Evolutionary conservation across 2,888 invertebrate species (phyloP).

Genomic region (Charanyca ferruginea): DNA sequence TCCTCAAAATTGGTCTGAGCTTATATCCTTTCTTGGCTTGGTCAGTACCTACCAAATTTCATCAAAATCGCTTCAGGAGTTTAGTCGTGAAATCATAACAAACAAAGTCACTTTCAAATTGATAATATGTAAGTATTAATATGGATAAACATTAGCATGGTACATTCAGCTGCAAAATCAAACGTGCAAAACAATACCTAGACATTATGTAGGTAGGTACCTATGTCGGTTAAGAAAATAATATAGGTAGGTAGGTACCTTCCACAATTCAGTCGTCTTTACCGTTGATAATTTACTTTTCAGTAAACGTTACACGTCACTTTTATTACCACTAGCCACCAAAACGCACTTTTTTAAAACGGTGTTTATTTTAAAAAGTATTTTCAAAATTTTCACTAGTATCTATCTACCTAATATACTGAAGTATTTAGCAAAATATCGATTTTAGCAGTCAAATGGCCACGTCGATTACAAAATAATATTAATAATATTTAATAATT

Average conservation of each 20-base stretch:
- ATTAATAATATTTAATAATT: slow-evolving; percentile 5
- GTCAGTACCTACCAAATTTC: too few species aligned
- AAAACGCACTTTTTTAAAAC: background rate
- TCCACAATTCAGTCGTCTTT: background rate
- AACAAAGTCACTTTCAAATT: too few species aligned
- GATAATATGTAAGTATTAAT: too few species aligned
- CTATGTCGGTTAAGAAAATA: background rate
- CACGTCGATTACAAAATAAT: background rate
- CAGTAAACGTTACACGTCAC: background rate
- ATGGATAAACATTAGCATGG: too few species aligned
- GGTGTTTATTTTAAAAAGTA: background rate
- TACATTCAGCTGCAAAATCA: background rate
- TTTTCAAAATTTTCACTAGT: background rate
- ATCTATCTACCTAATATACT: too few species aligned
- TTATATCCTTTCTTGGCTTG: too few species aligned
- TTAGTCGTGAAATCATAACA: too few species aligned
- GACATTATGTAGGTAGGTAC: background rate
- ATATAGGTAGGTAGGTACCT: too few species aligned
- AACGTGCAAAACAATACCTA: background rate
- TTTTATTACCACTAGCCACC: background rate
- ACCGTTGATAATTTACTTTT: background rate
- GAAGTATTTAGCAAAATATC: too few species aligned
- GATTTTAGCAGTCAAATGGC: too few species aligned
- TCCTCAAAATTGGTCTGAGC: too few species aligned
- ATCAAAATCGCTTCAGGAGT: too few species aligned